Percentiles rank a stretch among this genome's conserved stretches.
Conservation (phyloP, 23 tunicate species). For the Phallusia fumigata region DNA sequence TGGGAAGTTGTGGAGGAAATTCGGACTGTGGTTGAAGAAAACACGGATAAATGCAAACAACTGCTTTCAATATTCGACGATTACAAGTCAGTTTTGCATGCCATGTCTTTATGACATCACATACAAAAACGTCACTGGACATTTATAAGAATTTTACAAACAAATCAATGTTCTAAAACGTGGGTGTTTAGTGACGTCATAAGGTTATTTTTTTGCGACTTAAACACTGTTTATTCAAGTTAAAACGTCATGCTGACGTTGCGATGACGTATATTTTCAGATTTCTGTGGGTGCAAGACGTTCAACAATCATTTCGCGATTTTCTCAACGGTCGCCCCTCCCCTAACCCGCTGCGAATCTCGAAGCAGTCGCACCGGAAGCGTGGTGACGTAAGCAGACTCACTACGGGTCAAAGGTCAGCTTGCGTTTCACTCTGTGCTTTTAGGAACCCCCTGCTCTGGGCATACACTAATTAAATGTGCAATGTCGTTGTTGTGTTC, state of each 20-base stretch:
- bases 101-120: not conserved
- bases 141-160: too few species aligned
- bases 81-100: constrained; percentile 58
- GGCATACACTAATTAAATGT: too few species aligned
- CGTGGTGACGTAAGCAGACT: constrained; percentile 36
- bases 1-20: constrained; percentile 73
- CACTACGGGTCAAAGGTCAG: constrained; percentile 56
- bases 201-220: too few species aligned
- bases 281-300: constrained; percentile 92
- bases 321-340: constrained; percentile 88
- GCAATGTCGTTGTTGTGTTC: not conserved
- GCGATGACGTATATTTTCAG: constrained; percentile 21
- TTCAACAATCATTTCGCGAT: constrained; percentile 80
- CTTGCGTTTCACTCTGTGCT: too few species aligned
- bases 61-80: constrained; percentile 72
- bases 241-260: too few species aligned
- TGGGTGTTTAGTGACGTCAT: too few species aligned
- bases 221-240: too few species aligned
- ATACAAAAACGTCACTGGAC: too few species aligned
- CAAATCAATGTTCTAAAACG: too few species aligned
- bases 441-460: too few species aligned
- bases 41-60: constrained; percentile 66
- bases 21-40: constrained; percentile 45
- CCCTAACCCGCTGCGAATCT: constrained; percentile 81
- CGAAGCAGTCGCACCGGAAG: constrained; percentile 59